A percentile compares a stretch with the other conserved stretches of the same genome.
Conservation (phyloP, 2,797 vertebrate genomes). For the Bucorvus abyssinicus region DNA sequence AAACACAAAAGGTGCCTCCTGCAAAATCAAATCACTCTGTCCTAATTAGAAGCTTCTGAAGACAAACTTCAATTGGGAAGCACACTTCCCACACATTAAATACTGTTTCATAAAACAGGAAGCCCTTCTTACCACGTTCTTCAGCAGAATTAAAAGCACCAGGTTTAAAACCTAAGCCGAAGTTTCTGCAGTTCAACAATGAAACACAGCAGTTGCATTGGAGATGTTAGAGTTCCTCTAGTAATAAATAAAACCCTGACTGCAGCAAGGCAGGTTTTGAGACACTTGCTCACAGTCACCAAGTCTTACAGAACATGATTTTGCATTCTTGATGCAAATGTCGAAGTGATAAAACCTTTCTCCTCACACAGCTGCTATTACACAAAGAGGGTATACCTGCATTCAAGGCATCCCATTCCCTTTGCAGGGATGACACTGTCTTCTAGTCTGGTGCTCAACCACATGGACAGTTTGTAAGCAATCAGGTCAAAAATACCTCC, state of each 20-base stretch:
- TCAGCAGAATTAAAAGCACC: constrained; percentile 14
- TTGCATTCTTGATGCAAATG: not conserved
- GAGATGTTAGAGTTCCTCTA: not conserved
- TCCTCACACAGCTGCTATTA: not conserved
- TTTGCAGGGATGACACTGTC: not conserved
- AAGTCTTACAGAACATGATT: not conserved
- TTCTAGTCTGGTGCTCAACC: not conserved
- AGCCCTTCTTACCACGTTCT: not conserved
- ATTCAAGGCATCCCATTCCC: not conserved
- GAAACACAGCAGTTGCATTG: not conserved
- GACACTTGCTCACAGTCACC: not conserved
- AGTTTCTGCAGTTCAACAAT: constrained; percentile 40
- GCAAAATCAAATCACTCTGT: constrained; percentile 47
- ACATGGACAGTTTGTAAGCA: not conserved
- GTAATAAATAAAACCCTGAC: not conserved
- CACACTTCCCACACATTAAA: constrained; percentile 6
- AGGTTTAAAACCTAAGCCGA: constrained; percentile 4
- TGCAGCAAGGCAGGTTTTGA: not conserved
- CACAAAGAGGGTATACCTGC: not conserved
- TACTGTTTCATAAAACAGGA: constrained; percentile 29
- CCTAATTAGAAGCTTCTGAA: constrained; percentile 64
- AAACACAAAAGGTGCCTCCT: constrained; percentile 21
- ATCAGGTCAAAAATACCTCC: not conserved
- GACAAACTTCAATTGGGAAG: constrained; percentile 10
- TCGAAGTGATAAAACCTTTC: not conserved